Conservation (phyloP, 1,140 invertebrate species). For the Atta colombica region DNA sequence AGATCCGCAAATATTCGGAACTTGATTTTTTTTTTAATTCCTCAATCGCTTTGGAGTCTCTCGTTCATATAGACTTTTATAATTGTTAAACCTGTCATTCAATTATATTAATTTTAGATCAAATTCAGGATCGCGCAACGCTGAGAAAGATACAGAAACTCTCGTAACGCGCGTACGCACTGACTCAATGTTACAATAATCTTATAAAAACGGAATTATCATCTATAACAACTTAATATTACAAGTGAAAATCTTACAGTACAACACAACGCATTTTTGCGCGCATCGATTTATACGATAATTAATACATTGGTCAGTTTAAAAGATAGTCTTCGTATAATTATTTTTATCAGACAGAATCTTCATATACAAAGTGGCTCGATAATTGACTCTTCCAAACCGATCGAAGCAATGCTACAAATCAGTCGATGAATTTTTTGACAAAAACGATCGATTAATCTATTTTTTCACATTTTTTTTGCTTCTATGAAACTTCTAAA, state of each 20-base stretch:
- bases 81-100: background rate
- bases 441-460: background rate
- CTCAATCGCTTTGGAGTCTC: background rate
- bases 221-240: slow-evolving; percentile 36
- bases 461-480: background rate
- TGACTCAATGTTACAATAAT: slow-evolving; percentile 26
- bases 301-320: slow-evolving; percentile 13
- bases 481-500: background rate
- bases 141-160: background rate
- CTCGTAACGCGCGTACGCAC: background rate
- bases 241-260: slow-evolving; percentile 9
- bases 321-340: slow-evolving; percentile 28
- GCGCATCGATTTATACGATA: background rate
- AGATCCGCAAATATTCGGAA: background rate
- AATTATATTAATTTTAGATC: background rate
- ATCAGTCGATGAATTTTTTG: background rate
- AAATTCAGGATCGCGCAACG: background rate
- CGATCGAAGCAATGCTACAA: slow-evolving; percentile 25
- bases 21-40: background rate
- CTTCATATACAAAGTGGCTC: background rate
- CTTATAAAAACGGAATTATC: slow-evolving; percentile 22
- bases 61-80: background rate
- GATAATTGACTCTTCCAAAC: slow-evolving; percentile 23
- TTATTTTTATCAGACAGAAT: background rate
- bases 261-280: background rate